These are phyloP conservation scores for Magallana angulata DNA, from an alignment of 1,140 invertebrate species.

Conservation along the genomic window DNA sequence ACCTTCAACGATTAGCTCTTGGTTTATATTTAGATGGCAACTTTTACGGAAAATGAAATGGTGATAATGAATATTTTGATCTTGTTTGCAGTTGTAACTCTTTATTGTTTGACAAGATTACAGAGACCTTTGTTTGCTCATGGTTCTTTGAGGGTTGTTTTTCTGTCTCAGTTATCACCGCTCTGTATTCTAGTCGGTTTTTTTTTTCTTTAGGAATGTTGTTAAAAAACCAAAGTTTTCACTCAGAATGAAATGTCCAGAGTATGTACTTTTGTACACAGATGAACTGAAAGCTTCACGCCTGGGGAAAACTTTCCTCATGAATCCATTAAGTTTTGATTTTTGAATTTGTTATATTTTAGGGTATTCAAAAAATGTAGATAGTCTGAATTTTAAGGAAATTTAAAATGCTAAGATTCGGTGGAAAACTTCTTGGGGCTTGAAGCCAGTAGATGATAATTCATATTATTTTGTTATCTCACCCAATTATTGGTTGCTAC, in stretches of 20 bases:
- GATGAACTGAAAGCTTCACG: neutral
- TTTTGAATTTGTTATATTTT: too few species aligned
- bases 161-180: too few species aligned
- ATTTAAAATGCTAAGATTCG: neutral
- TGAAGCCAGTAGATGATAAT: neutral
- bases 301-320: neutral
- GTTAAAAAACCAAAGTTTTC: constrained; percentile 1
- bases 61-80: too few species aligned
- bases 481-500: constrained; percentile 2
- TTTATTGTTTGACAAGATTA: too few species aligned
- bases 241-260: neutral
- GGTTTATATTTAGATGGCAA: neutral
- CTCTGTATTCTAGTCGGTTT: too few species aligned
- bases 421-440: neutral
- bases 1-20: neutral
- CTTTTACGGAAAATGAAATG: neutral
- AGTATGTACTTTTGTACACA: constrained; percentile 14
- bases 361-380: too few species aligned
- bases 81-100: too few species aligned
- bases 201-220: too few species aligned
- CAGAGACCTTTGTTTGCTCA: too few species aligned
- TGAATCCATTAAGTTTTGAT: neutral
- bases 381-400: neutral
- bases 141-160: too few species aligned
- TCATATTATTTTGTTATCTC: neutral